Evolutionary conservation across 1,140 invertebrate genomes (phyloP), one percentile per base, ranked within the genome.

Genomic region (Bombus difficillimus): DNA sequence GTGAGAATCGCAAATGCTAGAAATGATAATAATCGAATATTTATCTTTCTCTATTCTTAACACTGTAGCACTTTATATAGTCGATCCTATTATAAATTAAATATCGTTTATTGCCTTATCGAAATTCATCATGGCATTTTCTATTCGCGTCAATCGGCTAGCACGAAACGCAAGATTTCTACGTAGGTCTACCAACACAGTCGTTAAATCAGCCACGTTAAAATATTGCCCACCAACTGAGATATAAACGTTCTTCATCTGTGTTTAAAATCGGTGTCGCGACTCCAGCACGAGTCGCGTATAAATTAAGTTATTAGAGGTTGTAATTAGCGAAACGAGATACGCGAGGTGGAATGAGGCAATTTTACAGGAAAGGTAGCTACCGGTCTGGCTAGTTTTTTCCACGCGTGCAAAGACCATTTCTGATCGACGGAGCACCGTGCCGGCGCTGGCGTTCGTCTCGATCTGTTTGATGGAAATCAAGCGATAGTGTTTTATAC

Each of bases 291-390:
- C 75, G 25, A 28, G 25, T 59, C 81, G 32, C 32, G 59, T 66
- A 39, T 43, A 47, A 84, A 79, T 84, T 71, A 59, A 84, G 76
- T 62, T 79, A 72, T 71, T 72, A 79, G 47, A 37, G 3, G n/a
- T 18, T 15, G 64, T 84, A 84, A 84, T 84, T 84, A 84, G 82
- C 41, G 68, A 62, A 62, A 69, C 47, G 66, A 69, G 66, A 3
- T 25, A 41, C 37, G 9, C 47, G 37, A 43, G 5, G n/a, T 22
- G 66, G 47, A 71, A 71, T 37, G 53, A 34, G 68, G 53, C 41
- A 41, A 84, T 72, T 80, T 85, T 34, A 73, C 68, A 41, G n/a
- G 39, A 80, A 69, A 59, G 37, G 75, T 43, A 78, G 66, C 39
- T 47, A 71, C 76, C 68, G 68, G 83, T 79, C 25, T n/a, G 47